Evolutionary conservation across 2,113 vertebrate genomes (phyloP).

Genomic region (Istiophorus platypterus): DNA sequence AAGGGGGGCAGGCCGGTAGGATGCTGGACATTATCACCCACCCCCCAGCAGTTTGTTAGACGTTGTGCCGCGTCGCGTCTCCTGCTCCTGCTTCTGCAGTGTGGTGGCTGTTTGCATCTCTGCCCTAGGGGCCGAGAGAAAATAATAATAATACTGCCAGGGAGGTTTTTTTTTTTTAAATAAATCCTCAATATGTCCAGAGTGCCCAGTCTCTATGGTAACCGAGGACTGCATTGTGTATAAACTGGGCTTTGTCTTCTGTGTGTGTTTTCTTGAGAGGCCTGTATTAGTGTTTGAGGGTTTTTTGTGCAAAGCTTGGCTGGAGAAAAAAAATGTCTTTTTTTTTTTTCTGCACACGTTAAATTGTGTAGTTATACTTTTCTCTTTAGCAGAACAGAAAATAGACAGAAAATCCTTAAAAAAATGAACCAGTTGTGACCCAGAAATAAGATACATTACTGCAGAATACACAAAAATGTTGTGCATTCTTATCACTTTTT

Average conservation of each 20-base stretch:
- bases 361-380: background rate
- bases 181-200: conserved; percentile 78
- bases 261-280: conserved; percentile 50
- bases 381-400: background rate
- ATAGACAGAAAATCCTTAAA: background rate
- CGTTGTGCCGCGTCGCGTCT: conserved; percentile 26
- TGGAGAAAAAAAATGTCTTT: background rate
- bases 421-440: background rate
- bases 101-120: conserved; percentile 59
- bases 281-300: background rate
- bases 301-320: conserved; percentile 10
- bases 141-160: conserved; percentile 72
- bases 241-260: conserved; percentile 57
- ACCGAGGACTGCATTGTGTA: conserved; percentile 68
- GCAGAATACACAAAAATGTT: background rate
- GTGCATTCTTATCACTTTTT: background rate
- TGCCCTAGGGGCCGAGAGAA: conserved; percentile 61
- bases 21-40: conserved; percentile 4
- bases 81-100: conserved; percentile 5
- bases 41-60: conserved; percentile 21
- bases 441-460: too few species aligned
- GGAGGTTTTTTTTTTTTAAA: conserved; percentile 79
- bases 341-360: conserved; percentile 9
- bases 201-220: conserved; percentile 84
- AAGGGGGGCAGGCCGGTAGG: background rate